phyloP scores from a whole-genome alignment of 2,888 invertebrate species.

The Eudemis profundana region DNA sequence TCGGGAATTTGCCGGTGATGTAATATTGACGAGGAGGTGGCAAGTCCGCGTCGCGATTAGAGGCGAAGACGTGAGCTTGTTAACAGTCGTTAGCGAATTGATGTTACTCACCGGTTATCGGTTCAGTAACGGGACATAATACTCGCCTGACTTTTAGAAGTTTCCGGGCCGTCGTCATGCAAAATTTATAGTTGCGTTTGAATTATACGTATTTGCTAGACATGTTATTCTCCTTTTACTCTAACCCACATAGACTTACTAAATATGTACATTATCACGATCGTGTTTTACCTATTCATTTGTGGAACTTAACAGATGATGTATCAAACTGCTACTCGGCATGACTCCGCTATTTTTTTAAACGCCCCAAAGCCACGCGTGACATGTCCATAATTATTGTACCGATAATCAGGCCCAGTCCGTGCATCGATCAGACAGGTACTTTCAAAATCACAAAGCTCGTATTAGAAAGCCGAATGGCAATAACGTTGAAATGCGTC shows the following conservation, averaged over 20 bases:
- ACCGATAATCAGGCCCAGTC: conserved; percentile 68
- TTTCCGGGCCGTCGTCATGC: conserved; percentile 16
- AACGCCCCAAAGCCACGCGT: conserved; percentile 50
- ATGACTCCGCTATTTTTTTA: conserved; percentile 33
- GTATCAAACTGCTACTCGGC: not conserved
- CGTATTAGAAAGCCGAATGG: conserved; percentile 76
- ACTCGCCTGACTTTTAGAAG: conserved; percentile 45
- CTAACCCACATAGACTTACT: not conserved
- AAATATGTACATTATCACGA: conserved; percentile 5
- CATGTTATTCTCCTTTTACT: not conserved
- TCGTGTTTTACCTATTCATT: conserved; percentile 24
- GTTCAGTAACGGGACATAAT: conserved; percentile 56
- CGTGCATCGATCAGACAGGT: conserved; percentile 51
- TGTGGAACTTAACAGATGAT: not conserved
- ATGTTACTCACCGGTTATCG: conserved; percentile 55
- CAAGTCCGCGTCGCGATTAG: conserved; percentile 54
- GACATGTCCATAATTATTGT: conserved; percentile 69
- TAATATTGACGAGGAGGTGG: conserved; percentile 53
- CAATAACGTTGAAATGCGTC: conserved; percentile 67
- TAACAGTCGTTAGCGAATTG: conserved; percentile 64
- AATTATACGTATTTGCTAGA: not conserved
- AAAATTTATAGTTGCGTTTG: conserved; percentile 2
- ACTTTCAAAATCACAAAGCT: conserved; percentile 65
- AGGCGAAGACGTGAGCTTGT: conserved; percentile 54
- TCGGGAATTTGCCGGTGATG: conserved; percentile 50